A percentile compares a stretch with the other conserved stretches of the same genome.
Conservation (phyloP, 1,140 invertebrate species). For the Sarcophaga peregrina region DNA sequence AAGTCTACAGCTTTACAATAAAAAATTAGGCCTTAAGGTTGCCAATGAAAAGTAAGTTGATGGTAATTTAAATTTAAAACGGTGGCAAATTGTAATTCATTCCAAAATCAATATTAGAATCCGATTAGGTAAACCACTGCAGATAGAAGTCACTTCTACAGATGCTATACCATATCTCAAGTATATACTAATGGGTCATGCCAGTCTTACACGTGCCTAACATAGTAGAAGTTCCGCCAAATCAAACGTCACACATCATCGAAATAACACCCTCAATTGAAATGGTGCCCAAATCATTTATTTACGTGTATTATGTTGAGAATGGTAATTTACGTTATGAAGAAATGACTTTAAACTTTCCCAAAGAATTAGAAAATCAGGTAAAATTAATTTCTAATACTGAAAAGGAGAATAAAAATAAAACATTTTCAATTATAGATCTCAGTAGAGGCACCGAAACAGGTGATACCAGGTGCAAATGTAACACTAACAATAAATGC, state of each 20-base stretch:
- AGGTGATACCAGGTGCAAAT: constrained; percentile 75
- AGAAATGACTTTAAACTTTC: constrained; percentile 79
- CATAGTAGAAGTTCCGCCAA: constrained; percentile 66
- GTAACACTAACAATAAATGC: constrained; percentile 80
- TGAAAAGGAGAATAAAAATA: neutral
- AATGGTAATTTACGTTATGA: constrained; percentile 84
- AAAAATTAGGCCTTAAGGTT: constrained; percentile 47
- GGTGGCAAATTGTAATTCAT: neutral
- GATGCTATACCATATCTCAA: constrained; percentile 79
- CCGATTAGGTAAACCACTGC: constrained; percentile 77
- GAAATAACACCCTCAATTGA: constrained; percentile 77
- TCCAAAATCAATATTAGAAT: constrained; percentile 63
- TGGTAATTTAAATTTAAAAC: neutral
- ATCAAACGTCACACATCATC: constrained; percentile 58
- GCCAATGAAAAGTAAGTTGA: constrained; percentile 53
- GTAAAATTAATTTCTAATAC: constrained; percentile 70
- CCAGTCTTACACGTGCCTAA: constrained; percentile 80
- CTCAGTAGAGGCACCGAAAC: constrained; percentile 59
- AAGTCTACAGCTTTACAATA: neutral
- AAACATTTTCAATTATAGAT: constrained; percentile 65
- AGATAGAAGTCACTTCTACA: constrained; percentile 83
- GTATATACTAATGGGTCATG: constrained; percentile 87
- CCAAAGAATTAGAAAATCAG: constrained; percentile 82
- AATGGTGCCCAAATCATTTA: constrained; percentile 83
- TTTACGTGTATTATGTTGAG: constrained; percentile 80